phyloP scores from a whole-genome alignment of 1,140 invertebrate species.

The Orchestia grillus region DNA sequence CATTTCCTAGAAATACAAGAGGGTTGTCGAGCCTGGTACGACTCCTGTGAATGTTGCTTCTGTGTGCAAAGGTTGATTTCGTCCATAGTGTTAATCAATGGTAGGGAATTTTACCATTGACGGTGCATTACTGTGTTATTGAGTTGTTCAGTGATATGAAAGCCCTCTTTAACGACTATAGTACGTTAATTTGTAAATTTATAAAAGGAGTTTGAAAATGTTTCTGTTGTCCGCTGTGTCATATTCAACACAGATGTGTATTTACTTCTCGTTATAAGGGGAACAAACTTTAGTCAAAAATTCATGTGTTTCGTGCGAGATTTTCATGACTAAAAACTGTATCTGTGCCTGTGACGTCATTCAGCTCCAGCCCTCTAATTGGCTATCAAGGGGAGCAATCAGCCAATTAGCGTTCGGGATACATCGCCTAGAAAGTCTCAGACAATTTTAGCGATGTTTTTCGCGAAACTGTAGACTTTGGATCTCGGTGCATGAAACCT shows the following conservation, averaged over 20 bases:
- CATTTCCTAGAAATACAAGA: constrained; percentile 9
- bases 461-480: neutral
- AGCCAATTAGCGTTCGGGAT: constrained; percentile 23
- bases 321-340: neutral
- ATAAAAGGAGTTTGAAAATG: neutral
- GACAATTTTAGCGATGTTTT: neutral
- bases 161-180: neutral
- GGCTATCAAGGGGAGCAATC: constrained; percentile 45
- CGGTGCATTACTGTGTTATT: neutral
- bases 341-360: constrained; percentile 11
- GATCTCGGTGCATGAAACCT: neutral
- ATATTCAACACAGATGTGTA: neutral
- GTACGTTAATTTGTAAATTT: neutral
- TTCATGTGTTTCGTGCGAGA: neutral
- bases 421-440: constrained; percentile 10
- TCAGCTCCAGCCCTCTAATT: constrained; percentile 27
- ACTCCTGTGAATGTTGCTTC: neutral
- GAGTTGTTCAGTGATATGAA: neutral
- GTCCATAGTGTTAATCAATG: neutral
- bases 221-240: neutral
- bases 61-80: neutral
- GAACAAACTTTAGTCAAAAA: neutral
- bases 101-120: neutral
- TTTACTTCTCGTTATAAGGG: neutral
- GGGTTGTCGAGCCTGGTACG: neutral